Conservation (phyloP, 2,888 invertebrate genomes). For the Digitonthophagus gazella region DNA sequence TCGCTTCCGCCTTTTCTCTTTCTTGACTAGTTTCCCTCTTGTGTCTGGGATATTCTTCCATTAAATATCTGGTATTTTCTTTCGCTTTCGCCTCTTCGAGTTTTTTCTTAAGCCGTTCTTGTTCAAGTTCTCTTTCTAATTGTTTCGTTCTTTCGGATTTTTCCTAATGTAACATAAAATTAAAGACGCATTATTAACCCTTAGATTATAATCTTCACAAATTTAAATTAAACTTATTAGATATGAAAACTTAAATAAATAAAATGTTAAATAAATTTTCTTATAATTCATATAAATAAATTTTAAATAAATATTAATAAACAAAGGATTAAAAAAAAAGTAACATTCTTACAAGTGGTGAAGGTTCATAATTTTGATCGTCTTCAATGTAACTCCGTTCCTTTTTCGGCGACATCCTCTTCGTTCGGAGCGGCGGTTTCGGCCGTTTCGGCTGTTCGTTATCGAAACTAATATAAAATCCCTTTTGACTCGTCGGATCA, state of each 20-base stretch:
- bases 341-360: constrained; percentile 13
- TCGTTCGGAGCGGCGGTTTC: constrained; percentile 80
- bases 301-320: neutral
- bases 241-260: neutral
- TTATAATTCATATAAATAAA: neutral
- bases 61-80: constrained; percentile 38
- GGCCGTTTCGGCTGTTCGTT: constrained; percentile 84
- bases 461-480: constrained; percentile 93
- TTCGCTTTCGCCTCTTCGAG: constrained; percentile 43
- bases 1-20: constrained; percentile 53
- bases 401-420: constrained; percentile 73
- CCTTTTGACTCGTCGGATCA: constrained; percentile 63
- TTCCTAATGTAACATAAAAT: constrained; percentile 32
- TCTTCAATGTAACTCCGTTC: constrained; percentile 51
- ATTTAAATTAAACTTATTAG: neutral
- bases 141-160: constrained; percentile 44
- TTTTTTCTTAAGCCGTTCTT: constrained; percentile 51
- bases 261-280: constrained; percentile 37
- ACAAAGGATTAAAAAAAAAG: neutral
- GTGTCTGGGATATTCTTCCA: constrained; percentile 42
- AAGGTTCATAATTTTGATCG: constrained; percentile 25
- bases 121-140: constrained; percentile 53
- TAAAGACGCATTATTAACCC: too few relatives aligned
- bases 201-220: too few relatives aligned
- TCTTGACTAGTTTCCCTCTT: constrained; percentile 52